These are phyloP conservation scores for Anthophora plumipes DNA, from an alignment of 2,888 invertebrate genomes.

Conservation along the genomic window DNA sequence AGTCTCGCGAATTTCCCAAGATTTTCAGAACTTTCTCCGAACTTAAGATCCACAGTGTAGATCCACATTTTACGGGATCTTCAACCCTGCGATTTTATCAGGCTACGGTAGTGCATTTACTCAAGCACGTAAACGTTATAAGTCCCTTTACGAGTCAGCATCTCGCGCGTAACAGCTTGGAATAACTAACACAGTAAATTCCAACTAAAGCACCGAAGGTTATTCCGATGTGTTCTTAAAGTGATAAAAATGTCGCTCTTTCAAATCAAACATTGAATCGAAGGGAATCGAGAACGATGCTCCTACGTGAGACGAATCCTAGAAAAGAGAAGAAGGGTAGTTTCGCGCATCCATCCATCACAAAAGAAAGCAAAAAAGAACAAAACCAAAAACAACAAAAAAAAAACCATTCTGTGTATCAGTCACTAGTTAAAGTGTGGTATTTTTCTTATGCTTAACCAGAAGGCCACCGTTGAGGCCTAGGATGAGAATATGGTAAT, in stretches of 20 bases:
- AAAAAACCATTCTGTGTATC: constrained; percentile 61
- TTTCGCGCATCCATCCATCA: constrained; percentile 59
- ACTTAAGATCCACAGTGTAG: not conserved
- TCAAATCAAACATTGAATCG: constrained; percentile 16
- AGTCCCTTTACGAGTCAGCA: not conserved
- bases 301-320: constrained; percentile 44
- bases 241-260: not conserved
- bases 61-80: not conserved
- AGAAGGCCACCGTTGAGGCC: constrained; percentile 95
- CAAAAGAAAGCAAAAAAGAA: constrained; percentile 1
- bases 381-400: not conserved
- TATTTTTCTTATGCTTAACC: constrained; percentile 86
- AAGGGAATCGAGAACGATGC: constrained; percentile 49
- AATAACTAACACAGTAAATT: not conserved
- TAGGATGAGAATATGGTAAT: constrained; percentile 97
- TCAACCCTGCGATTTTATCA: not conserved
- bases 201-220: not conserved
- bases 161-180: not conserved
- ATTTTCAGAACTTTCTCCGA: not conserved
- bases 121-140: not conserved
- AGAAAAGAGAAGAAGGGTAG: constrained; percentile 16
- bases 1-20: not conserved
- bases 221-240: not conserved
- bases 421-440: constrained; percentile 80
- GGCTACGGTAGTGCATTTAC: not conserved